phyloP scores from a whole-genome alignment of 2,113 vertebrate genomes.

The Campylorhamphus procurvoides region DNA sequence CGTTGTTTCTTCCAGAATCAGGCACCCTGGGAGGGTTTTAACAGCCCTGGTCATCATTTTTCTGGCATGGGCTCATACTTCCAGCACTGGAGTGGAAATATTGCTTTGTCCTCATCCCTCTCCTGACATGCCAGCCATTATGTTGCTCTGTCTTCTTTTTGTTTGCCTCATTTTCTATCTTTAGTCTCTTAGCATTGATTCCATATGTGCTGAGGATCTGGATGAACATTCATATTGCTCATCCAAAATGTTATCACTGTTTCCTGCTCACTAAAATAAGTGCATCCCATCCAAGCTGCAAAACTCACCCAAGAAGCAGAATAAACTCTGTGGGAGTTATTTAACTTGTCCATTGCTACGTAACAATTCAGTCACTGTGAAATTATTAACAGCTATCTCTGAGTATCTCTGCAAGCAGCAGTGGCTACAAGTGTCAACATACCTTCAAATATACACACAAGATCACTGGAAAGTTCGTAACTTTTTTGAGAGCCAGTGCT shows the following conservation, averaged over 20 bases:
- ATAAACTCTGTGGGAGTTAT: not conserved
- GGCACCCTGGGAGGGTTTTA: not conserved
- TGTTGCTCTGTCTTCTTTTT: not conserved
- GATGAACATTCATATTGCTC: not conserved
- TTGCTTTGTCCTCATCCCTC: not conserved
- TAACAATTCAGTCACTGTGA: not conserved
- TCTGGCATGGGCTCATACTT: not conserved
- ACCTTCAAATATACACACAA: not conserved
- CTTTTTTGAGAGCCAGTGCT: not conserved
- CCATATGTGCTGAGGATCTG: not conserved
- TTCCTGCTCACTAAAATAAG: not conserved
- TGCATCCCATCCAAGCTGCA: not conserved
- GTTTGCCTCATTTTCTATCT: not conserved
- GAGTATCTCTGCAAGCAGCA: not conserved
- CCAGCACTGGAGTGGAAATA: not conserved
- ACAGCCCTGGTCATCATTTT: not conserved
- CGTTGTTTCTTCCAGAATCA: not conserved
- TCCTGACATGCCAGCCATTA: not conserved
- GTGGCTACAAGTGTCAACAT: not conserved
- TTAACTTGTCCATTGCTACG: not conserved
- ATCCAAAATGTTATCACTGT: not conserved
- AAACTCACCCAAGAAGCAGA: not conserved
- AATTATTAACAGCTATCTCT: not conserved
- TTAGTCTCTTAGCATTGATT: not conserved
- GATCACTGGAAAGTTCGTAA: not conserved